Percentiles rank a stretch among this genome's conserved stretches.
phyloP scores from a whole-genome alignment of 2,797 vertebrate genomes.

The Tympanoctomys barrerae region DNA sequence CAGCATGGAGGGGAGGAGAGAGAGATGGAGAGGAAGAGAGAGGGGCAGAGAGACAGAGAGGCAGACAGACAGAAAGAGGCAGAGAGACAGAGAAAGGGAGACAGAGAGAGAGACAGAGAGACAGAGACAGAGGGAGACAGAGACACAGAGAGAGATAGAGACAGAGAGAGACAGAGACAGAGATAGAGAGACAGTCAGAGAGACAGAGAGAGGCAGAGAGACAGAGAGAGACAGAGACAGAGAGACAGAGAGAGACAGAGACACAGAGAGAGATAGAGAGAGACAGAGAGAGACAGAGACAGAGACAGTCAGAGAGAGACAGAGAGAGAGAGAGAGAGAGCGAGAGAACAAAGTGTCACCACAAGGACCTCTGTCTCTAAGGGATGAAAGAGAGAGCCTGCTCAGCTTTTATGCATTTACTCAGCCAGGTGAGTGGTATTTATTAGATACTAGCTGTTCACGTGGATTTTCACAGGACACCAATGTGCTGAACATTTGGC shows the following conservation, averaged over 20 bases:
- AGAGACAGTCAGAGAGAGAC: neutral
- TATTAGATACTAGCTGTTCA: neutral
- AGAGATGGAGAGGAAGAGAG: no score
- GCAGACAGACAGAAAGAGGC: neutral
- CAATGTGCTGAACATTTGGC: neutral
- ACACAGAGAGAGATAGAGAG: no score
- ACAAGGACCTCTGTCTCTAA: rapidly evolving
- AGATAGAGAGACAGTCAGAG: no score
- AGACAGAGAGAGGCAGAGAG: no score
- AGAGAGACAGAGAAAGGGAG: neutral
- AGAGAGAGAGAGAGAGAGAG: neutral
- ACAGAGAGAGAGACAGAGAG: neutral
- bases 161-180: neutral
- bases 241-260: no score
- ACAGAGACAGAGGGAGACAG: neutral
- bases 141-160: neutral
- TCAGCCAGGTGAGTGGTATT: rapidly evolving
- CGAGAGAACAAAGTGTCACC: neutral
- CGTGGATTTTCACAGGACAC: neutral
- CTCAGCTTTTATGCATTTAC: neutral
- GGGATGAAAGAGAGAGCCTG: rapidly evolving
- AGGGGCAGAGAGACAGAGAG: neutral
- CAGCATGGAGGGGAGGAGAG: no score
- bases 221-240: no score
- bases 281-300: neutral